A percentile compares a stretch with the other conserved stretches of the same genome.
Evolutionary conservation across 1,140 invertebrate genomes (phyloP).

Genomic region (Drosophila pseudoobscura): DNA sequence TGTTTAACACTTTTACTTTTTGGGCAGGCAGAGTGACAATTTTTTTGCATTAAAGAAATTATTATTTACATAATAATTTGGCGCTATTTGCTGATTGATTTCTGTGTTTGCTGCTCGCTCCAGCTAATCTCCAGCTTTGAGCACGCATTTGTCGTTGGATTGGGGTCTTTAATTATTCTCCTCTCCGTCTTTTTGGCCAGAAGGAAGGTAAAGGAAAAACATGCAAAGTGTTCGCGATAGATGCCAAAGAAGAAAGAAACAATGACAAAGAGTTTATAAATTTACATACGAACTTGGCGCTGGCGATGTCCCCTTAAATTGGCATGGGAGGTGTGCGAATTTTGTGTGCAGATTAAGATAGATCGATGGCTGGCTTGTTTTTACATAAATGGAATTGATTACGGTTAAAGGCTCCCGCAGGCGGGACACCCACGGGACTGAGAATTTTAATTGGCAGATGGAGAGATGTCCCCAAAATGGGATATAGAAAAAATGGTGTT

Average conservation of each 20-base stretch:
- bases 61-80: slow-evolving; percentile 75
- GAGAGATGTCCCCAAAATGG: too few species aligned
- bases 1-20: slow-evolving; percentile 48
- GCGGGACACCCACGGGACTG: slow-evolving; percentile 18
- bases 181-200: slow-evolving; percentile 31
- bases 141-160: slow-evolving; percentile 61
- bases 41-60: slow-evolving; percentile 48
- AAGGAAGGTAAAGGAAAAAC: slow-evolving; percentile 55
- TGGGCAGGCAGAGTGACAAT: slow-evolving; percentile 11
- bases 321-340: slow-evolving; percentile 57
- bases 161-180: slow-evolving; percentile 62
- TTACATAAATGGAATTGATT: slow-evolving; percentile 45
- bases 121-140: slow-evolving; percentile 37
- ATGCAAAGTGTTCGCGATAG: slow-evolving; percentile 53
- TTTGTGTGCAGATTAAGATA: slow-evolving; percentile 36
- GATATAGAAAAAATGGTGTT: too few species aligned
- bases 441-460: slow-evolving; percentile 15
- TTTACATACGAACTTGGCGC: slow-evolving; percentile 63
- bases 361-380: slow-evolving; percentile 27
- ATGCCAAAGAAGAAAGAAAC: slow-evolving; percentile 8
- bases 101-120: slow-evolving; percentile 39
- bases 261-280: slow-evolving; percentile 39
- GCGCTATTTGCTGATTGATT: slow-evolving; percentile 70
- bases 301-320: slow-evolving; percentile 49
- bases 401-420: slow-evolving; percentile 38